Evolutionary conservation across 1,140 invertebrate species (phyloP).

Genomic region (Hyphantria cunea): DNA sequence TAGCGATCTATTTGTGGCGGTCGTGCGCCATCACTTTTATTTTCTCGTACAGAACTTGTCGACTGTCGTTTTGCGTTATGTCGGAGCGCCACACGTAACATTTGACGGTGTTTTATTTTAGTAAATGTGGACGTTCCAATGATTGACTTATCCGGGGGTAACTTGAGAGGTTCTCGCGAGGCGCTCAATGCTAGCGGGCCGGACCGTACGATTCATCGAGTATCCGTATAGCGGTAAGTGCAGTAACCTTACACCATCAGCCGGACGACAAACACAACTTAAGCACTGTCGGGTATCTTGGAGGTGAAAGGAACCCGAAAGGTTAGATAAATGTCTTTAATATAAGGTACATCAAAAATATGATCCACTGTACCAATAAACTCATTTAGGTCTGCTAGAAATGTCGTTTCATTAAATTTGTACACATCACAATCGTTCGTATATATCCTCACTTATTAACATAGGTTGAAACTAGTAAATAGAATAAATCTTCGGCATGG

Average conservation of each 20-base stretch:
- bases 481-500: slow-evolving; percentile 37
- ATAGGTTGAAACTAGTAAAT: slow-evolving; percentile 34
- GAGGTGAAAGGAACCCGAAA: slow-evolving; percentile 39
- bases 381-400: slow-evolving; percentile 19
- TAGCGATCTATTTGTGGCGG: slow-evolving; percentile 74
- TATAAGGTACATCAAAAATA: slow-evolving; percentile 35
- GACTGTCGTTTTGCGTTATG: slow-evolving; percentile 79
- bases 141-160: slow-evolving; percentile 82
- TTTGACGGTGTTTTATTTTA: slow-evolving; percentile 77
- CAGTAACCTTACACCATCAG: slow-evolving; percentile 59
- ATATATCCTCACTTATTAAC: too few species aligned
- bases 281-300: slow-evolving; percentile 61
- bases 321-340: slow-evolving; percentile 47
- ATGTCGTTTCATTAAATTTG: slow-evolving; percentile 10
- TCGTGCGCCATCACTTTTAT: slow-evolving; percentile 80
- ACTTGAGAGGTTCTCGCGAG: slow-evolving; percentile 75
- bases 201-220: slow-evolving; percentile 28
- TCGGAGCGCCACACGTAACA: slow-evolving; percentile 76
- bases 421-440: too few species aligned
- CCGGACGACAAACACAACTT: slow-evolving; percentile 47
- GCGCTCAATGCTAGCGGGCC: slow-evolving; percentile 16
- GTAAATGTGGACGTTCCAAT: slow-evolving; percentile 74
- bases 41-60: slow-evolving; percentile 81
- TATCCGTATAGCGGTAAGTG: slow-evolving; percentile 23
- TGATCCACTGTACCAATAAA: slow-evolving; percentile 1